Base-by-base conservation (phyloP, 2,888 invertebrate species). In the Diaperis boleti region DNA sequence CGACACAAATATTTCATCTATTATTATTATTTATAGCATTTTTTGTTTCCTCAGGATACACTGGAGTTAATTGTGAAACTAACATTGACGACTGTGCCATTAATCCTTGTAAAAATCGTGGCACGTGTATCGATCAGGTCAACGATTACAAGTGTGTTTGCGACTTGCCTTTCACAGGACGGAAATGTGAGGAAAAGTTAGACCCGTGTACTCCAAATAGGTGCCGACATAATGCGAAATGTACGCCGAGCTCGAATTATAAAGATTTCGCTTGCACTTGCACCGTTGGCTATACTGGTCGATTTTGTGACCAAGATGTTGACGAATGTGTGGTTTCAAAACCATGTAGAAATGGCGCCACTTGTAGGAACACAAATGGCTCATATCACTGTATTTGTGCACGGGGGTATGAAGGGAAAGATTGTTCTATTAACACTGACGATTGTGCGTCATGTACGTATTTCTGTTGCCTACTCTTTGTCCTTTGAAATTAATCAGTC, bases 91-190 rank as follows among this genome's bases (percentile, higher is more conserved):
- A 98, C 76, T 97, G 97, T 77, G 88, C 90, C 0, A 88, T 88
- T 45, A 91, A 91, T 81, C 95, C 95, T 0, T 96, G 96, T 77
- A 86, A 90, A 59, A 94, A 95, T 79, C 92, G 92, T 5, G 96
- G 96, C 44, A 91, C 92, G 1, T 96, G 96, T 81, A 95, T 96
- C 74, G 96, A 96, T 80, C 85, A 91, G 47, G 92, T 95, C 4
- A 92, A 94, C 79, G 92, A 91, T 3, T 96, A 94, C 83, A 90
- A 92, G 74, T 97, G 97, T 81, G 93, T 94, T 31, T 97, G 97
- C 83, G 90, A 92, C 45, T 86, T 94, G 35, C 95, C 96, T 0
- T 95, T 92, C 78, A 95, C 96, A 0, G 96, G 96, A 0, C 83
- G 89, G 10, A 92, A 94, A 78, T 97, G 97, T 81, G 92, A 95